Base-by-base conservation (phyloP, 2,113 vertebrate species). In the Neotragus pygmaeus region DNA sequence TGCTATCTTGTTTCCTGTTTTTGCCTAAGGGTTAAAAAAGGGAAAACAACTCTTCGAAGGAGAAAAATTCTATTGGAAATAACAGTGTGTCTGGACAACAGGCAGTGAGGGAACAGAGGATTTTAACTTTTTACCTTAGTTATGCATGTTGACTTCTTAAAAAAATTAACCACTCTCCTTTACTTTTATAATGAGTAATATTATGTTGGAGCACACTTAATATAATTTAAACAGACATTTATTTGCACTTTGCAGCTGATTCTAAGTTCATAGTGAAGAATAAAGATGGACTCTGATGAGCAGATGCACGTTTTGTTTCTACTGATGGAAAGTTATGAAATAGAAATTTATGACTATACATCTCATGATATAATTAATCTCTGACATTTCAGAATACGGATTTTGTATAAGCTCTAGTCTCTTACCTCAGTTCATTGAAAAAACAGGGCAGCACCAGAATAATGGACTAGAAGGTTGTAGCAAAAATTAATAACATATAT, bases 141-240 rank as follows among this genome's bases (percentile, higher is more conserved):
- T 49, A 19, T 33, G 86, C 27, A 73, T 11, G 80, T 15, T 17
- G 15, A 30, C 51, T 66, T 92, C 33, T 77, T 62, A 43, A 36
- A 92, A 90, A 47, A 55, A 27, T 36, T 23, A 81, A 70, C 62
- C 6, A 39, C 33, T 19, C 0, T 43, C 81, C 43, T 88, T 87
- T 53, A 90, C 19, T 81, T 84, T 95, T 25, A 58, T 88, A 94
- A 43, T 25, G 91, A 91, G 60, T 84, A 60, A 33, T 43, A 49
- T 21, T 53, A 47, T 27, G 53, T 25, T 51, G 49, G 28, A 92
- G 55, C 21, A 43, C 1, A 11, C 33, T 97, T 92, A 97, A 88
- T 96, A 94, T 55, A 93, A 98, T 98, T 98, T 85, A 98, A 98
- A 91, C 95, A 93, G 97, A 45, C 43, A 92, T 62, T 94, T 95